Percentiles rank a stretch among this genome's conserved stretches.
Conservation (phyloP, 64 coral and sea anemone species). For the Actinia tenebrosa region DNA sequence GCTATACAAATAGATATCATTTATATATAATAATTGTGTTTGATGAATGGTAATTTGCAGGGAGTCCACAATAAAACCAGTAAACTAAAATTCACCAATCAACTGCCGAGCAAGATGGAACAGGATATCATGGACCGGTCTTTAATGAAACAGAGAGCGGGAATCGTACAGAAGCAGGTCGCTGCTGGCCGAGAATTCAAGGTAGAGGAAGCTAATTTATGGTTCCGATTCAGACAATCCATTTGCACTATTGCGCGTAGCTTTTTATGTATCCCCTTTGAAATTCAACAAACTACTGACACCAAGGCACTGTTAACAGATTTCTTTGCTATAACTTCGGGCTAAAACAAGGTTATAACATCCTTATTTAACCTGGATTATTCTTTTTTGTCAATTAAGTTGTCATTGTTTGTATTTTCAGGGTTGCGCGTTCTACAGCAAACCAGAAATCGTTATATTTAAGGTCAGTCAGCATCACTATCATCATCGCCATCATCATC, state of each 20-base stretch:
- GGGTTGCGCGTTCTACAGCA: conserved; percentile 97
- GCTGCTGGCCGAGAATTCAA: conserved; percentile 97
- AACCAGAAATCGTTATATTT: conserved; percentile 93
- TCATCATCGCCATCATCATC: too few relatives aligned
- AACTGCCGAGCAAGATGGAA: conserved; percentile 89
- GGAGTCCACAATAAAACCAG: conserved; percentile 48
- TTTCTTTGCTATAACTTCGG: too few relatives aligned
- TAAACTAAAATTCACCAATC: conserved; percentile 58
- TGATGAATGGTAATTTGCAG: conserved; percentile 9
- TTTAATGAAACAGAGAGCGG: conserved; percentile 83
- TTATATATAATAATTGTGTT: too few relatives aligned
- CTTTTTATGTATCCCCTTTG: too few relatives aligned
- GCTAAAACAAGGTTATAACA: too few relatives aligned
- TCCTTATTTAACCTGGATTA: neutral
- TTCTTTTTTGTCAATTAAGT: neutral
- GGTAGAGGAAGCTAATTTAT: conserved; percentile 17
- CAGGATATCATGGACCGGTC: conserved; percentile 98
- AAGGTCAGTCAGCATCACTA: conserved; percentile 44
- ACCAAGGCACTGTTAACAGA: too few relatives aligned
- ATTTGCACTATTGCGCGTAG: too few relatives aligned
- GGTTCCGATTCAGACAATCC: too few relatives aligned
- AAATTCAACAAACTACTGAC: too few relatives aligned
- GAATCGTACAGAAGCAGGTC: conserved; percentile 94
- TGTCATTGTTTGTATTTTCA: conserved; percentile 2
- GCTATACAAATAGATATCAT: too few relatives aligned